Evolutionary conservation across 2,888 invertebrate genomes (phyloP), one percentile per base, ranked within the genome.

Genomic region (Salpingus planirostris): DNA sequence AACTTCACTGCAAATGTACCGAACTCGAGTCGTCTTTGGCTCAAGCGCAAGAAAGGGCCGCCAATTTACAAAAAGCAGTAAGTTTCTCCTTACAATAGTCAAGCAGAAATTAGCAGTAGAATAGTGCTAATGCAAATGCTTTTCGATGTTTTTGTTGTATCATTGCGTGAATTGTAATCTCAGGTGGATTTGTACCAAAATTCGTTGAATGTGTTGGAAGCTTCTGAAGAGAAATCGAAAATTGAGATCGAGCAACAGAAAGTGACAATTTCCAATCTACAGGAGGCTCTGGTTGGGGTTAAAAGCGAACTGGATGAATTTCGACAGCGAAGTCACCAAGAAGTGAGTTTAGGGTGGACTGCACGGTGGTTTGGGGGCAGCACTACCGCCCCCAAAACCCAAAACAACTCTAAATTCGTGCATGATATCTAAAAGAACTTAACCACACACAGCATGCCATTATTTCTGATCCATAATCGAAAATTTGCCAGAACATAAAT

Each of bases 301-400:
- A 64, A 64, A 44, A 53, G 59, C 14, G 57, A 62, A 30, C 36
- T 64, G 28, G 61, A 63, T 15, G 57, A 52, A 12, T 33, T 54
- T 28, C 53, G 53, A 38, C 50, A 52, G 22, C 59, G 52, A 38
- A 50, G 44, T 21, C 47, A 50, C 13, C 54, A 57, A 30, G 62
- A 59, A 39, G 64, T 64, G 60, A 62, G 63, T 62, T 36, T 48
- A 13, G 47, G 55, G 31, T 61, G 62, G 61, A 44, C 57, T 30
- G 38, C 56, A 33, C 47, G 55, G 14, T 64, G 62, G 62, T 56
- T 63, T 50, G 58, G 58, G n/a, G n/a, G n/a, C n/a, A n/a, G n/a
- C n/a, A n/a, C n/a, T n/a, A n/a, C n/a, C n/a, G n/a, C n/a, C n/a
- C n/a, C n/a, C n/a, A n/a, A n/a, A n/a, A n/a, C n/a, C n/a, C n/a